Evolutionary conservation across 1,140 invertebrate species (phyloP).

Genomic region (honey bee (Apis mellifera)): Amel_HAv3.1 CM009938.2:3111001-3111500

Average conservation of each 20-base stretch:
- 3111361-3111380: conserved; percentile 17
- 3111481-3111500: not conserved
- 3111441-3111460: conserved; percentile 3
- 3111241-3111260: conserved; percentile 10
- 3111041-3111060: not conserved
- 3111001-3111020: not conserved
- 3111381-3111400: conserved; percentile 56
- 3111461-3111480: not conserved
- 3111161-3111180: conserved; percentile 67
- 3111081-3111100: conserved; percentile 46
- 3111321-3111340: conserved; percentile 69
- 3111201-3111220: conserved; percentile 49
- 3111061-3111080: not conserved
- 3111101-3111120: conserved; percentile 61
- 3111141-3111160: conserved; percentile 73
- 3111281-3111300: conserved; percentile 38
- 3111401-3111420: conserved; percentile 54
- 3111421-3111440: conserved; percentile 29
- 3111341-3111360: conserved; percentile 60
- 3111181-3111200: conserved; percentile 36
- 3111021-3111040: not conserved
- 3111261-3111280: conserved; percentile 15
- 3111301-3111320: conserved; percentile 6
- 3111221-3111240: no score
- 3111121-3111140: conserved; percentile 71